phyloP scores from a whole-genome alignment of 2,797 vertebrate genomes.

The Pteropus rufus region DNA sequence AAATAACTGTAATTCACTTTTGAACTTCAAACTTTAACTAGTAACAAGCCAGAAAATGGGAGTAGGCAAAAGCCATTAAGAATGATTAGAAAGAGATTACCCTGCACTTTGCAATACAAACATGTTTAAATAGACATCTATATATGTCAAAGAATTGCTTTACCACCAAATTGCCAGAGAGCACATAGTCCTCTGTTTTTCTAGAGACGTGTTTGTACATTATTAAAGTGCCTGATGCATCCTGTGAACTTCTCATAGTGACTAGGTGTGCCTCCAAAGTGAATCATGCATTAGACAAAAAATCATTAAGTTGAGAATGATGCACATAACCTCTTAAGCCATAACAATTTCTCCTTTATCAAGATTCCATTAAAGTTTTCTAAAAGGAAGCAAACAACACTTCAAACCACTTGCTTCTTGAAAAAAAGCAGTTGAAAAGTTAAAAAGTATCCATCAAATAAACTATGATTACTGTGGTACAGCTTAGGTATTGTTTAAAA shows the following conservation, averaged over 20 bases:
- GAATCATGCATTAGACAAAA: not conserved
- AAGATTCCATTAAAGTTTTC: not conserved
- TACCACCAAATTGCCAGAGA: not conserved
- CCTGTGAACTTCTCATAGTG: not conserved
- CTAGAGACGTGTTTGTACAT: not conserved
- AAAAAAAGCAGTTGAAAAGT: constrained; percentile 2
- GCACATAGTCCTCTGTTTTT: not conserved
- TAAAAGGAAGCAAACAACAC: constrained; percentile 2
- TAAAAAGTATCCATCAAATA: not conserved
- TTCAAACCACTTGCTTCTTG: not conserved
- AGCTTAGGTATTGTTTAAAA: not conserved
- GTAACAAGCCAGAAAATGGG: not conserved
- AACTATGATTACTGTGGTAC: not conserved
- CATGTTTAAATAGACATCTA: not conserved
- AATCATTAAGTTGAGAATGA: not conserved
- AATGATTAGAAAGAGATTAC: not conserved
- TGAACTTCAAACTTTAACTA: not conserved
- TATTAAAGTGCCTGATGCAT: not conserved
- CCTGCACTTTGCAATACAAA: constrained; percentile 24
- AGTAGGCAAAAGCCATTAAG: not conserved
- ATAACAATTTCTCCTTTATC: not conserved
- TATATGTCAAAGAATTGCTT: not conserved
- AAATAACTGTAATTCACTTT: constrained; percentile 24
- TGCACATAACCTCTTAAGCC: not conserved
- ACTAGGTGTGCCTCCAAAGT: not conserved